Evolutionary conservation across 2,888 invertebrate genomes (phyloP).

Genomic region (Deilephila porcellus): DNA sequence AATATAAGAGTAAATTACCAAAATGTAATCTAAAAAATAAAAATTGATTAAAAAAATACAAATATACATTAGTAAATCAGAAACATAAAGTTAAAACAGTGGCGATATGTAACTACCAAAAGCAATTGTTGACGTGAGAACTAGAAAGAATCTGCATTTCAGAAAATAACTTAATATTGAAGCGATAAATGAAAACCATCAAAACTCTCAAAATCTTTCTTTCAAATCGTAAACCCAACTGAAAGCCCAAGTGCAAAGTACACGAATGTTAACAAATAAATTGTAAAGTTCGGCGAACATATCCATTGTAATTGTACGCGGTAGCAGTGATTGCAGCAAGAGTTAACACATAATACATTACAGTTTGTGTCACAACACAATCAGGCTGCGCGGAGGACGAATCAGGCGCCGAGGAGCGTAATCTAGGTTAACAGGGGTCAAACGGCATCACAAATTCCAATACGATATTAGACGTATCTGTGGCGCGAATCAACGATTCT

Average conservation of each 20-base stretch:
- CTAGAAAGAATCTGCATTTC: too few species aligned
- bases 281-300: constrained; percentile 76
- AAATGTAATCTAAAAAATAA: too few species aligned
- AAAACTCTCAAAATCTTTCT: not conserved
- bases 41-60: too few species aligned
- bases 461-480: constrained; percentile 86
- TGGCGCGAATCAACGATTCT: constrained; percentile 82
- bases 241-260: constrained; percentile 35
- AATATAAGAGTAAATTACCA: too few species aligned
- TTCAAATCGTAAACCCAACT: not conserved
- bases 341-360: constrained; percentile 85
- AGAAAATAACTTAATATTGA: too few species aligned
- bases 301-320: constrained; percentile 79
- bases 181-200: too few species aligned
- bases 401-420: constrained; percentile 86
- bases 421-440: constrained; percentile 91
- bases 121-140: too few species aligned
- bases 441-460: constrained; percentile 89
- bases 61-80: too few species aligned
- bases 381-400: constrained; percentile 82
- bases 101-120: too few species aligned
- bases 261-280: constrained; percentile 57
- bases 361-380: constrained; percentile 85
- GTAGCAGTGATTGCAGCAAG: constrained; percentile 83
- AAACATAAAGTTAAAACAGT: too few species aligned